Conservation (phyloP, 2,113 vertebrate species). For the Diadophis punctatus region DNA sequence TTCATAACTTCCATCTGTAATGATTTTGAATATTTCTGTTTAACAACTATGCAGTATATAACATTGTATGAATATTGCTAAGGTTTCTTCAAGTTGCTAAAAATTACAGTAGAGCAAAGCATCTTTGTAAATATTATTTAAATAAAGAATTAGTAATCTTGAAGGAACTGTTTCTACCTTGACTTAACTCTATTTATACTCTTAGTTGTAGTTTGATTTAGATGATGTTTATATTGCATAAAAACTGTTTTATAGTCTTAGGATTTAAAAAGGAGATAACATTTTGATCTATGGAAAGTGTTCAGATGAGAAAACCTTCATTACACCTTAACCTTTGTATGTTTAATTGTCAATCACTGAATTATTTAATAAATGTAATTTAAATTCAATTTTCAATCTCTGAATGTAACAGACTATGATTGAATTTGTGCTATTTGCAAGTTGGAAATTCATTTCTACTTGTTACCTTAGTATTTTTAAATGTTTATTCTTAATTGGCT, state of each 20-base stretch:
- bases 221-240: accelerated
- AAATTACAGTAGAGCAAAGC: not conserved
- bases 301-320: not conserved
- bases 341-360: not conserved
- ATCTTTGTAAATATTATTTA: not conserved
- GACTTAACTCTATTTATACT: not conserved
- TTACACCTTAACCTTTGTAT: accelerated
- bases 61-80: not conserved
- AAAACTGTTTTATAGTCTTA: not conserved
- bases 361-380: not conserved
- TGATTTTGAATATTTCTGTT: not conserved
- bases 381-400: not conserved
- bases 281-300: not conserved
- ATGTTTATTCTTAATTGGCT: not conserved
- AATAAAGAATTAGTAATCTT: not conserved
- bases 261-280: not conserved
- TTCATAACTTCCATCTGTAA: not conserved
- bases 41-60: conserved; percentile 10
- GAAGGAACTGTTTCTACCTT: not conserved
- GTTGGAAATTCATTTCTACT: not conserved
- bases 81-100: not conserved
- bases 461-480: conserved; percentile 1
- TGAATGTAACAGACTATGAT: not conserved
- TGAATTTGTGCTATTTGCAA: not conserved
- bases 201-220: accelerated